Percentiles rank a stretch among this genome's conserved stretches.
Evolutionary conservation across 2,113 vertebrate species (phyloP).

Genomic region (Grammomys surdaster): DNA sequence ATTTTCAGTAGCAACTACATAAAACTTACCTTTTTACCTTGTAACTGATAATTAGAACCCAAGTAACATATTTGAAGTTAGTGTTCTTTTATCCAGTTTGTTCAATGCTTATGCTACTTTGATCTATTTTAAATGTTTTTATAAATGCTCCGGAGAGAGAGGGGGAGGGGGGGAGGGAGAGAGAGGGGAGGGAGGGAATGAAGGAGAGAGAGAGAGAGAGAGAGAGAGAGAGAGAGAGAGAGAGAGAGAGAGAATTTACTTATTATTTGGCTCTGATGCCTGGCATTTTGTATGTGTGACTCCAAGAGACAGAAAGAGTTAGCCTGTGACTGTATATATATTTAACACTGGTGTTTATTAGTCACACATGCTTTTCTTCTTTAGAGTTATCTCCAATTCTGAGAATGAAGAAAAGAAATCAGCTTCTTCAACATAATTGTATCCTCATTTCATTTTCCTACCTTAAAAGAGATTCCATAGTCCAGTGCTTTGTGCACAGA

Average conservation of each 20-base stretch:
- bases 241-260: no score
- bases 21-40: not conserved
- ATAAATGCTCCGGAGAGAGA: not conserved
- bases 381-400: not conserved
- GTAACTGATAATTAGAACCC: not conserved
- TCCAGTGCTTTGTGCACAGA: not conserved
- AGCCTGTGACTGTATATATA: not conserved
- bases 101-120: no score
- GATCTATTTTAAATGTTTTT: not conserved
- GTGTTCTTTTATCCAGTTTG: not conserved
- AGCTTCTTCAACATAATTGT: not conserved
- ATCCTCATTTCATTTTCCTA: not conserved
- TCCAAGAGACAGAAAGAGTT: not conserved
- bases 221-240: no score
- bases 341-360: not conserved
- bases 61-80: not conserved
- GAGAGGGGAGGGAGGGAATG: no score
- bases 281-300: not conserved
- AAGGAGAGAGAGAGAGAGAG: no score
- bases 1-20: not conserved
- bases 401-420: not conserved
- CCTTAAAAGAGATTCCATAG: not conserved
- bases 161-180: no score
- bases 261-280: not conserved
- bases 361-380: not conserved